Conservation (phyloP, 2,113 vertebrate species). For the Mugil cephalus region DNA sequence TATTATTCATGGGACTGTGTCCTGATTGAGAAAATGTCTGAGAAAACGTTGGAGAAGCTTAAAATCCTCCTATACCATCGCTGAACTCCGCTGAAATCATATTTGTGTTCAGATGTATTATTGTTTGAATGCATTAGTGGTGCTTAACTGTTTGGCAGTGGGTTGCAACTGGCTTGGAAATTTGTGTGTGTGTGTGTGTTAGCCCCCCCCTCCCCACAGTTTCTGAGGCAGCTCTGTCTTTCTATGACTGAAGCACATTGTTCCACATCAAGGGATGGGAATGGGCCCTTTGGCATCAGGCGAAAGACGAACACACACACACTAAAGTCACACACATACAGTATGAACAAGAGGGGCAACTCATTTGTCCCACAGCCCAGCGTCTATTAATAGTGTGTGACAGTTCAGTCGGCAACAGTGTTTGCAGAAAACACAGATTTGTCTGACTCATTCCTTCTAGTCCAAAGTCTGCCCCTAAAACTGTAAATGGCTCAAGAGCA, state of each 20-base stretch:
- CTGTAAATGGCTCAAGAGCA: constrained; percentile 31
- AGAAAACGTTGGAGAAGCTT: constrained; percentile 26
- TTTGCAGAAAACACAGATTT: constrained; percentile 55
- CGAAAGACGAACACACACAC: constrained; percentile 47
- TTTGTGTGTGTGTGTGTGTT: constrained; percentile 37
- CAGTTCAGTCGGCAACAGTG: constrained; percentile 60
- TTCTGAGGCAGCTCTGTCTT: constrained; percentile 73
- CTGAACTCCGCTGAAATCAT: constrained; percentile 2
- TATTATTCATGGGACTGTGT: constrained; percentile 90
- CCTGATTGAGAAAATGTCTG: constrained; percentile 82
- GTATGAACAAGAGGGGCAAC: constrained; percentile 81
- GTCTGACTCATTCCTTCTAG: constrained; percentile 46
- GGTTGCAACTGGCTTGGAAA: constrained; percentile 14
- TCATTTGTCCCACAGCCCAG: constrained; percentile 89
- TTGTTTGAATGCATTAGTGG: constrained; percentile 28
- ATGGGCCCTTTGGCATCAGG: constrained; percentile 90
- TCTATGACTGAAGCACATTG: constrained; percentile 92
- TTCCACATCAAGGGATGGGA: constrained; percentile 91
- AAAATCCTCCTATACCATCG: neutral
- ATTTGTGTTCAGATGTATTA: constrained; percentile 21
- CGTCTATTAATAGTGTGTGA: constrained; percentile 89
- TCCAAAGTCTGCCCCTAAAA: constrained; percentile 16
- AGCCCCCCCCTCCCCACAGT: constrained; percentile 81
- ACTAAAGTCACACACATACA: constrained; percentile 43
- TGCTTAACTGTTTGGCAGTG: constrained; percentile 30